Evolutionary conservation across 2,797 vertebrate genomes (phyloP), one percentile per base, ranked within the genome.

Genomic region (Epinephelus malabaricus): DNA sequence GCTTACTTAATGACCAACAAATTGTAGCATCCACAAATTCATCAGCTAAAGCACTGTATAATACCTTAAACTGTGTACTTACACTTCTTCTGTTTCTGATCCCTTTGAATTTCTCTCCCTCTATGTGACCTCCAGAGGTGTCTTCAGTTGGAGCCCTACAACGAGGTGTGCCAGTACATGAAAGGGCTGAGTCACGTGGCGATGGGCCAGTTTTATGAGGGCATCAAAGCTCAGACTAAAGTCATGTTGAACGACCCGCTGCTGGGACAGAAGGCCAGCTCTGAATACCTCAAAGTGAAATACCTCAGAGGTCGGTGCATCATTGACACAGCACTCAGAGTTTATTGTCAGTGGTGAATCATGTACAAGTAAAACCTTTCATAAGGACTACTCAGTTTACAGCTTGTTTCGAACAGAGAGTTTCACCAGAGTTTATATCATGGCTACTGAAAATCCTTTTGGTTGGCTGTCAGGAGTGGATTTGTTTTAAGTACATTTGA

Each of bases 161-260:
- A 99, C 5, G 98, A 99, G 86, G 98, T 98, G 65, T 99, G 98
- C 80, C 98, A 99, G 93, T 99, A 99, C 86, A 99, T 99, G 98
- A 99, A 97, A 87, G 98, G 98, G 2, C 92, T 99, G 58, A 98
- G 98, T 82, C 98, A 99, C 2, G 98, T 99, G 82, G 97, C 98
- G 27, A 97, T 98, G 97, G 98, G 98, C 0, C 98, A 99, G 89
- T 99, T 99, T 89, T 99, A 99, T 30, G 98, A 99, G 91, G 98
- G 98, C 60, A 98, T 99, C 89, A 99, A 99, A 92, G 97, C 98
- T 60, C 98, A 99, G 81, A 99, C 98, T 4, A 99, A 99, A 92
- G 98, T 99, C 54, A 99, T 99, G 98, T 87, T 99, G 64, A 99
- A 98, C 7, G 97, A 99, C 64, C 98, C 98, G 3, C 95, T 99